Conservation (phyloP, 2,888 invertebrate species). For the Agrilus biguttatus region DNA sequence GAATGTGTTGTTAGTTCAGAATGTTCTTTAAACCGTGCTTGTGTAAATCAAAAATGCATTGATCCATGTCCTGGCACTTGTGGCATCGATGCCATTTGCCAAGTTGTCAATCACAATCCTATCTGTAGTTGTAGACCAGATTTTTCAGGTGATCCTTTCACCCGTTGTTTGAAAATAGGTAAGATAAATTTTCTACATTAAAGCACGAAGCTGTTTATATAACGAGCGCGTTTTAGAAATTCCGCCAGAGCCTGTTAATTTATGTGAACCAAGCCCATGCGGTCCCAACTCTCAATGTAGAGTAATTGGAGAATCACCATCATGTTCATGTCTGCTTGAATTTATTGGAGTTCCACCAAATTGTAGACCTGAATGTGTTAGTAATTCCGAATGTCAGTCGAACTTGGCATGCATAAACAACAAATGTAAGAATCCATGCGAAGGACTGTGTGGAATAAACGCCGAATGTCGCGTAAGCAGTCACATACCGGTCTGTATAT, state of each 20-base stretch:
- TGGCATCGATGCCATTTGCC: constrained; percentile 58
- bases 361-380: constrained; percentile 52
- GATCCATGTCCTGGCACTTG: constrained; percentile 77
- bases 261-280: constrained; percentile 68
- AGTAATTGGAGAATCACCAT: constrained; percentile 46
- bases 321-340: constrained; percentile 49
- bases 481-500: constrained; percentile 53
- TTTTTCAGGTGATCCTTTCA: constrained; percentile 63
- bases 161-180: constrained; percentile 44
- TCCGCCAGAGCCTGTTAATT: constrained; percentile 36
- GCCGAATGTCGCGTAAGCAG: constrained; percentile 60
- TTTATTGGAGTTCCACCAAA: constrained; percentile 48
- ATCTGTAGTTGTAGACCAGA: constrained; percentile 57
- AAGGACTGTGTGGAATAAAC: constrained; percentile 51
- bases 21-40: constrained; percentile 58
- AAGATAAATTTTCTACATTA: constrained; percentile 13
- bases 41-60: constrained; percentile 63
- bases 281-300: constrained; percentile 55
- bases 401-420: constrained; percentile 52
- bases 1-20: constrained; percentile 64
- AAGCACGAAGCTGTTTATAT: constrained; percentile 9
- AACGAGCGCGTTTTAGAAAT: constrained; percentile 10
- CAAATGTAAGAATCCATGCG: constrained; percentile 57
- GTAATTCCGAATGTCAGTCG: constrained; percentile 51
- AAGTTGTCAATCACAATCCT: constrained; percentile 68